These are phyloP conservation scores for Volucella inflata DNA, from an alignment of 2,888 invertebrate genomes.

Conservation along the genomic window DNA sequence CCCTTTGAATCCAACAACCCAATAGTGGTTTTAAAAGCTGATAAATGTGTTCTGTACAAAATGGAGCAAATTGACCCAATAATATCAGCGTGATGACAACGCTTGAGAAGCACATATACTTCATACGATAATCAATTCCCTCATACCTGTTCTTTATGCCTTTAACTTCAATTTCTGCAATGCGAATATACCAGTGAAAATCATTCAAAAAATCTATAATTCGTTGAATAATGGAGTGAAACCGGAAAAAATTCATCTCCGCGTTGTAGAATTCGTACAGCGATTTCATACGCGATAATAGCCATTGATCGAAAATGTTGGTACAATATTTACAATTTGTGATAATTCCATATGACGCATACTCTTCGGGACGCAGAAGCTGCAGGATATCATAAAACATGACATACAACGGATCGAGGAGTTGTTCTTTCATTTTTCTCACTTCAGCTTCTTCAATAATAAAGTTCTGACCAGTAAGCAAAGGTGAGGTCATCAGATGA, in stretches of 20 bases:
- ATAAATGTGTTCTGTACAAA: slow-evolving; percentile 96
- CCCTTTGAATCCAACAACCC: slow-evolving; percentile 84
- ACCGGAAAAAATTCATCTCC: slow-evolving; percentile 95
- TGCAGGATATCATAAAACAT: slow-evolving; percentile 95
- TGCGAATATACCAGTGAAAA: slow-evolving; percentile 98
- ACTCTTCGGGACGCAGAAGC: slow-evolving; percentile 90
- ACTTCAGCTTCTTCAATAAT: slow-evolving; percentile 97
- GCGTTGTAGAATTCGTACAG: slow-evolving; percentile 91
- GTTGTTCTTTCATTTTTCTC: slow-evolving; percentile 95
- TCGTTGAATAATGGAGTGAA: slow-evolving; percentile 95
- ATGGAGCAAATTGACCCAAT: slow-evolving; percentile 98
- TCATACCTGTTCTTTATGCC: no score
- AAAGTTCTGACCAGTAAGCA: slow-evolving; percentile 96
- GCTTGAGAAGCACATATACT: not conserved
- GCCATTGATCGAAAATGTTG: slow-evolving; percentile 96
- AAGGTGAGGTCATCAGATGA: slow-evolving; percentile 97
- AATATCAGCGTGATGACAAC: slow-evolving; percentile 80
- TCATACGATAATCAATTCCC: no score
- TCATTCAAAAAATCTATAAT: slow-evolving; percentile 96
- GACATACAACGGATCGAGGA: slow-evolving; percentile 96
- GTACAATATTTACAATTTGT: slow-evolving; percentile 10
- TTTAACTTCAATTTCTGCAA: slow-evolving; percentile 86
- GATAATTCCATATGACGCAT: slow-evolving; percentile 82
- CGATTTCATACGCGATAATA: slow-evolving; percentile 95
- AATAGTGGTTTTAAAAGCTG: slow-evolving; percentile 83